Conservation (phyloP, 2,797 vertebrate species). For the Siniperca obscura region DNA sequence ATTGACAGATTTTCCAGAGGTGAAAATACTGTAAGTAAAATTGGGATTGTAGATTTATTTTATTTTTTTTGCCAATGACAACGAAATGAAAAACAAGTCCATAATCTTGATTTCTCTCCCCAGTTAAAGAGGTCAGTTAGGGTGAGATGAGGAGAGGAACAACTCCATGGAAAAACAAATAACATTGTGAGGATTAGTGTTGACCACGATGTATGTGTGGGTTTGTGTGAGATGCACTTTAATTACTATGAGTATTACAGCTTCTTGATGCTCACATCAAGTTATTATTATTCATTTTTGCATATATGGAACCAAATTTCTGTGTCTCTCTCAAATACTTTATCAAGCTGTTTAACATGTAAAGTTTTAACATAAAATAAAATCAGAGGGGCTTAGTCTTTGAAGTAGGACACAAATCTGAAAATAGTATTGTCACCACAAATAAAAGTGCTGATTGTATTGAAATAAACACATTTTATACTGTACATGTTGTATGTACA, state of each 20-base stretch:
- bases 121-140: constrained; percentile 31
- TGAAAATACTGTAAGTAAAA: not conserved
- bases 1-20: not conserved
- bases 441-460: not conserved
- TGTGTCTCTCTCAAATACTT: not conserved
- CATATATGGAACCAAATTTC: not conserved
- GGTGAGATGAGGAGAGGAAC: constrained; percentile 34
- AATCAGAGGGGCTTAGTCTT: constrained; percentile 1
- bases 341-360: not conserved
- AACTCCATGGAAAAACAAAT: constrained; percentile 44
- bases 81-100: constrained; percentile 19
- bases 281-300: constrained; percentile 25
- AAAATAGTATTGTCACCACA: not conserved
- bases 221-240: constrained; percentile 39
- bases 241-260: constrained; percentile 31
- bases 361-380: not conserved
- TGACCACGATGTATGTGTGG: constrained; percentile 15
- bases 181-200: constrained; percentile 54
- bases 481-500: not conserved
- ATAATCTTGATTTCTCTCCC: constrained; percentile 39
- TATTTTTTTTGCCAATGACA: not conserved
- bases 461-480: not conserved
- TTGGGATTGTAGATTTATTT: not conserved
- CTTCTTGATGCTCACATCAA: constrained; percentile 30
- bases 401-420: not conserved